Base-by-base conservation (phyloP, 1,140 invertebrate genomes). In the Formica exsecta region DNA sequence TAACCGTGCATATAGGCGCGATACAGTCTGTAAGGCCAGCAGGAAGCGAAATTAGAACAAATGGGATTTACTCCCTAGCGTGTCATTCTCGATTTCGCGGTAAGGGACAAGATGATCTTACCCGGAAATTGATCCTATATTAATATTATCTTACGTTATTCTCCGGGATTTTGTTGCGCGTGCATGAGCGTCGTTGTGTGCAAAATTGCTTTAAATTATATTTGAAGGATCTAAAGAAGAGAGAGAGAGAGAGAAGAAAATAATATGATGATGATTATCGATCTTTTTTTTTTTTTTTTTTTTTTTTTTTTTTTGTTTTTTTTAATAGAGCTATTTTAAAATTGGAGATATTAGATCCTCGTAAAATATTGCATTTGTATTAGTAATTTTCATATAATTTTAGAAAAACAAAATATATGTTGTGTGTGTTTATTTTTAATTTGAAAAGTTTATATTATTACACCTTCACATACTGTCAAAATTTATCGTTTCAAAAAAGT, bases 21-120 rank as follows among this genome's bases (percentile, higher is more conserved):
- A 74, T 32, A 57, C 36, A 74, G 32, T n/a, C 73, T 2, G 22
- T 41, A 29, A 54, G 25, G 8, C n/a, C 13, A 16, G 13, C 29
- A 66, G 44, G 62, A 79, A 79, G n/a, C 6, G 29, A 80, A 80
- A 80, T 80, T 79, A 68, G 62, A n/a, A 64, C 76, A 51, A 80
- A 80, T n/a, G 32, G 5, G 36, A 22, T 32, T 38, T 68, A 80
- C 16, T 77, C 59, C 6, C 75, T 3, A 13, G 38, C 5, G 59
- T 32, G 57, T 80, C 32, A 22, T 80, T 80, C 51, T 80, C 44
- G 44, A 80, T 80, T 22, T 68, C 5, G 44, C 13, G 13, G 0
- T 70, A 80, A 54, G 5, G 16, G 19, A 80, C 22, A 68, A 5
- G 32, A 19, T 38, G n/a, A 16, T 38, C 8, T 70, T 19, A 3